Percentiles rank a stretch among this genome's conserved stretches.
These are phyloP conservation scores for Condylura cristata DNA, from an alignment of 2,113 vertebrate genomes.

Conservation along the genomic window DNA sequence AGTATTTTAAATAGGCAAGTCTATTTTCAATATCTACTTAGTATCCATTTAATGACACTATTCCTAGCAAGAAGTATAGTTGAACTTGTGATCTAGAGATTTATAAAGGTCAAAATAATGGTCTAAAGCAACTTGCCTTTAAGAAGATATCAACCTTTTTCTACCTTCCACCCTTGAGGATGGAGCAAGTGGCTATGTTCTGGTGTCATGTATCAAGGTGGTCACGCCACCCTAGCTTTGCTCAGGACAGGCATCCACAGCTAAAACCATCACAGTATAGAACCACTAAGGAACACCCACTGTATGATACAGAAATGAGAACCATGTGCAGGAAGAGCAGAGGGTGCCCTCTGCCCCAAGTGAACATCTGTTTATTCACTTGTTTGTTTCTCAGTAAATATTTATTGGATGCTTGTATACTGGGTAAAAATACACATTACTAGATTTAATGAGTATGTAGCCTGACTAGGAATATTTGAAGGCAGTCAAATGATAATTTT, in stretches of 20 bases:
- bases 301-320: background rate
- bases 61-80: background rate
- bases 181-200: background rate
- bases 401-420: constrained; percentile 70
- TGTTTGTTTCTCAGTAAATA: constrained; percentile 73
- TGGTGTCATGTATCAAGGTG: background rate
- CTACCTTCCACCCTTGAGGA: background rate
- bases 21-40: background rate
- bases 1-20: background rate
- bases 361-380: constrained; percentile 59
- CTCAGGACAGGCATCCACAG: background rate
- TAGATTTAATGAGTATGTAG: constrained; percentile 29
- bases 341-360: background rate
- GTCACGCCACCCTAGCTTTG: background rate
- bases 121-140: background rate
- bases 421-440: constrained; percentile 70
- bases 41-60: background rate
- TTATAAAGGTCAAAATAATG: background rate
- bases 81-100: background rate
- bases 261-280: background rate
- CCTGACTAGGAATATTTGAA: background rate
- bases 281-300: background rate
- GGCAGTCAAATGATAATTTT: background rate
- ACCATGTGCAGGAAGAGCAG: background rate
- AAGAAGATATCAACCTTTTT: background rate